Evolutionary conservation across 2,888 invertebrate genomes (phyloP).

Genomic region (Eupithecia subfuscata): DNA sequence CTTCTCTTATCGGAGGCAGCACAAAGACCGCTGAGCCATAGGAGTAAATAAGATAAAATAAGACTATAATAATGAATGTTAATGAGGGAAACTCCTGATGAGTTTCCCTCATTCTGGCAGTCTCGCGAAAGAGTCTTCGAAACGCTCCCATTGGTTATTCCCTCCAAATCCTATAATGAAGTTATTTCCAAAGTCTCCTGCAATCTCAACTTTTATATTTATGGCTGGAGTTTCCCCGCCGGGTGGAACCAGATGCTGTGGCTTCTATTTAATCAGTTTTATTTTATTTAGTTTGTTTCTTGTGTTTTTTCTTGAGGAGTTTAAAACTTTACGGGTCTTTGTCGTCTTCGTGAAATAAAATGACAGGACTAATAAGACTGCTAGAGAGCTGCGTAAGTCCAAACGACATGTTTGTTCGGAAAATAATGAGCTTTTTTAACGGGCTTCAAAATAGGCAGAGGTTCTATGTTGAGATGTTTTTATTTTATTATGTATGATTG

Average conservation of each 20-base stretch:
- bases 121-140: not conserved
- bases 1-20: too few species aligned
- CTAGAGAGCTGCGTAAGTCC: too few species aligned
- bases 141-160: not conserved
- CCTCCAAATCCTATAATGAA: not conserved
- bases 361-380: not conserved
- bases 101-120: not conserved
- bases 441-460: too few species aligned
- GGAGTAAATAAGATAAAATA: too few species aligned
- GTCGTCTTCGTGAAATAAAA: not conserved
- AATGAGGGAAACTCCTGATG: not conserved
- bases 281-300: not conserved
- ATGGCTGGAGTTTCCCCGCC: not conserved
- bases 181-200: not conserved
- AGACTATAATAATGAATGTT: not conserved
- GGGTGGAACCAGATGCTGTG: not conserved
- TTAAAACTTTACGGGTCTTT: not conserved
- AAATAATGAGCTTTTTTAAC: too few species aligned
- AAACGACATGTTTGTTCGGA: too few species aligned
- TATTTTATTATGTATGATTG: too few species aligned
- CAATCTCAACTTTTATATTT: constrained; percentile 8
- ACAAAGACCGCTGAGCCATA: too few species aligned
- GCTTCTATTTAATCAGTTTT: not conserved
- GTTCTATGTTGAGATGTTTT: too few species aligned
- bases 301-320: not conserved